These are phyloP conservation scores for Schizopygopsis malacanthus DNA, from an alignment of 2,797 vertebrate species.

Conservation along the genomic window DNA sequence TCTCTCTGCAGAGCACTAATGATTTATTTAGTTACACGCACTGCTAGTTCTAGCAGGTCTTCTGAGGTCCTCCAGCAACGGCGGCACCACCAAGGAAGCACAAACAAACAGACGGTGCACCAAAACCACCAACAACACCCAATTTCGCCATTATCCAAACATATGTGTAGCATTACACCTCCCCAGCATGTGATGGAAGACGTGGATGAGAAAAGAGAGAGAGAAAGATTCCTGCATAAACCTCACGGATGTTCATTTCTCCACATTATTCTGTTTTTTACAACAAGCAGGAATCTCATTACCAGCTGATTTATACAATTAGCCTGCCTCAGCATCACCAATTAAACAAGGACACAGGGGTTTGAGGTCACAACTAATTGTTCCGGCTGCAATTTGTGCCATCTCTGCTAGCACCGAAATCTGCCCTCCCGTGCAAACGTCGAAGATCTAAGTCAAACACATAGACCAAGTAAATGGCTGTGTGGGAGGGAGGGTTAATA, in stretches of 20 bases:
- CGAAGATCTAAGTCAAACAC: slow-evolving; percentile 1
- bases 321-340: slow-evolving; percentile 82
- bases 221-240: slow-evolving; percentile 41
- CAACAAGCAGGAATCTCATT: slow-evolving; percentile 89
- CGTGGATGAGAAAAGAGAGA: slow-evolving; percentile 33
- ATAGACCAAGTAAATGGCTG: slow-evolving; percentile 8
- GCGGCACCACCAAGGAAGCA: slow-evolving; percentile 47
- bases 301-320: slow-evolving; percentile 89
- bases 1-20: slow-evolving; percentile 64
- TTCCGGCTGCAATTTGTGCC: slow-evolving; percentile 82
- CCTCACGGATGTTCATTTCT: slow-evolving; percentile 78
- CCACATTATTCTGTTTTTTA: slow-evolving; percentile 85
- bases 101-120: slow-evolving; percentile 55
- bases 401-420: slow-evolving; percentile 71
- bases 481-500: slow-evolving; percentile 67
- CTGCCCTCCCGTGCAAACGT: not conserved
- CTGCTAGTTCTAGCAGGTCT: slow-evolving; percentile 64
- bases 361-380: slow-evolving; percentile 89
- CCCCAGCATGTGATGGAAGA: slow-evolving; percentile 29
- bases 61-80: slow-evolving; percentile 53
- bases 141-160: slow-evolving; percentile 51
- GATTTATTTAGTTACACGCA: slow-evolving; percentile 73
- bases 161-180: slow-evolving; percentile 46
- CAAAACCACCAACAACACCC: slow-evolving; percentile 36
- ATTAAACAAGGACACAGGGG: slow-evolving; percentile 89